Conservation (phyloP, 2,797 vertebrate species). For the Amblyraja radiata region DNA sequence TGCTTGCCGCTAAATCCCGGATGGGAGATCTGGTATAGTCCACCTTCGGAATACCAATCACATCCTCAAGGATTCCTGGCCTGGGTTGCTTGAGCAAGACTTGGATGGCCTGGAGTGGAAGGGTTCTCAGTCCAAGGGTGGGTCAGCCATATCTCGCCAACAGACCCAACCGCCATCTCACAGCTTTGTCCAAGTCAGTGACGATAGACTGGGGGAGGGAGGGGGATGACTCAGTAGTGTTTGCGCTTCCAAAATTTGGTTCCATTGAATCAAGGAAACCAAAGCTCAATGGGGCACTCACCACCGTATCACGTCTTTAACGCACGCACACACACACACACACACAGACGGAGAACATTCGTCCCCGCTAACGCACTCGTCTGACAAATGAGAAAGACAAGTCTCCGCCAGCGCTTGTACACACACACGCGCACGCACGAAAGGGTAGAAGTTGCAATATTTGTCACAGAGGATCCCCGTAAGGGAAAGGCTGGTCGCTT, state of each 20-base stretch:
- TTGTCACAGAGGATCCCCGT: background rate
- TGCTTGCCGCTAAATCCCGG: background rate
- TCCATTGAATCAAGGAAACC: no score
- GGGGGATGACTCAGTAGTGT: no score
- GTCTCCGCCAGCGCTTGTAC: background rate
- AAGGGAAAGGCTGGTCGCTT: background rate
- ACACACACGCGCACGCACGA: background rate
- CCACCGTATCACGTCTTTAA: no score
- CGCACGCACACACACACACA: no score
- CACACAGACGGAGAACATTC: no score
- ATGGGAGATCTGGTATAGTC: background rate
- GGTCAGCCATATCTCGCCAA: no score
- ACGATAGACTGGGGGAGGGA: no score
- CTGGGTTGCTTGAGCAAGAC: background rate
- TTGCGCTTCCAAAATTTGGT: no score
- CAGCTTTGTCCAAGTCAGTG: background rate
- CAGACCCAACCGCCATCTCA: background rate
- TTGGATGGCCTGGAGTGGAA: background rate
- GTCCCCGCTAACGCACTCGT: background rate
- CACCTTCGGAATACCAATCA: background rate
- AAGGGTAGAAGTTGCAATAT: background rate
- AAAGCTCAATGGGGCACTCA: no score
- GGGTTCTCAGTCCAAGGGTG: background rate
- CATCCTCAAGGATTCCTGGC: no score
- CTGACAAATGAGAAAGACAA: background rate